Evolutionary conservation across 2,113 vertebrate genomes (phyloP).

Genomic region (Ondatra zibethicus): DNA sequence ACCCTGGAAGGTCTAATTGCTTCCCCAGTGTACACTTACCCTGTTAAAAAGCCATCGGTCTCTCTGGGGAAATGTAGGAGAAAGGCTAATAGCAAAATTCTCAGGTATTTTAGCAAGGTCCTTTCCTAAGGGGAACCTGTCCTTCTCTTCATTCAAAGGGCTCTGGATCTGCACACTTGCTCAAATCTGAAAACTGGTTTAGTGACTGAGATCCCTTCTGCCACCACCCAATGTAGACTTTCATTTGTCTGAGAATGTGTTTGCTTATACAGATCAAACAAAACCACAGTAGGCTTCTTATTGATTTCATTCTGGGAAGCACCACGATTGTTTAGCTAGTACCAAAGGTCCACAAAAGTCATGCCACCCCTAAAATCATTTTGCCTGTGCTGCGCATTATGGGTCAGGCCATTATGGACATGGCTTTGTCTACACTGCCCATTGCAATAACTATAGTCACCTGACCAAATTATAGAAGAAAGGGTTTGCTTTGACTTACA

Average conservation of each 20-base stretch:
- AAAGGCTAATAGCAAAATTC: not conserved
- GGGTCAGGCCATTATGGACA: not conserved
- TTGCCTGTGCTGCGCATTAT: not conserved
- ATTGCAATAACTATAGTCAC: not conserved
- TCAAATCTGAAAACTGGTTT: not conserved
- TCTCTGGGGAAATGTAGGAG: not conserved
- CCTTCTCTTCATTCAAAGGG: not conserved
- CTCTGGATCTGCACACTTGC: not conserved
- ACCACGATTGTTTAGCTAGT: not conserved
- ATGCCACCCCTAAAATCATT: not conserved
- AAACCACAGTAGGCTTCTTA: not conserved
- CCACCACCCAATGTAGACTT: not conserved
- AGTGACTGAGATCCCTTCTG: not conserved
- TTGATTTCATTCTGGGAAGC: not conserved
- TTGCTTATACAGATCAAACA: not conserved
- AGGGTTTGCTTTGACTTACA: not conserved
- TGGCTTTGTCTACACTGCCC: not conserved
- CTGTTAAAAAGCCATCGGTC: not conserved
- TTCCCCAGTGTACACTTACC: not conserved
- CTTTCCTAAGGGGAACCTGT: not conserved
- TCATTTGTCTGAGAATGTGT: not conserved
- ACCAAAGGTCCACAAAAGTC: not conserved
- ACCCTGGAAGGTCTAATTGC: not conserved
- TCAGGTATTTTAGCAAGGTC: not conserved
- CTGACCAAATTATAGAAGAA: not conserved